phyloP scores from a whole-genome alignment of 2,888 invertebrate genomes.

The Xylocampa areola region DNA sequence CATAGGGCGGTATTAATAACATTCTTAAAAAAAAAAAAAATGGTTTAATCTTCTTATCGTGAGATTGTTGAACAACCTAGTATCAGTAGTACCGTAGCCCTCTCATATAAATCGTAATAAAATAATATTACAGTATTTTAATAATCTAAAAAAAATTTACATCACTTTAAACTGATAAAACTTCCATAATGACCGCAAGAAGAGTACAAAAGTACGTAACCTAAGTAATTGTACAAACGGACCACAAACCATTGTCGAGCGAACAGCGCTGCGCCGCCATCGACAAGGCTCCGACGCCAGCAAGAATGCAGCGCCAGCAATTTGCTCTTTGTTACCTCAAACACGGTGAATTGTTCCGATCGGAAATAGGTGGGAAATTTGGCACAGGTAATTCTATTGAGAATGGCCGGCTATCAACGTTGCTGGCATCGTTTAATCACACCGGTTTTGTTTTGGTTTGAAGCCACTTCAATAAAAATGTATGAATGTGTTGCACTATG shows the following conservation, averaged over 20 bases:
- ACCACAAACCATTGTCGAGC: slow-evolving; percentile 2
- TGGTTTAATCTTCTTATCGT: no score
- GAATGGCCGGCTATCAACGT: neutral
- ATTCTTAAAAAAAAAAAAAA: no score
- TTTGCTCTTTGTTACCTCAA: slow-evolving; percentile 7
- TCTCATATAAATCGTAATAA: no score
- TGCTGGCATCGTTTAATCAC: no score
- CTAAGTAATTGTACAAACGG: slow-evolving; percentile 4
- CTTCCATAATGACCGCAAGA: neutral
- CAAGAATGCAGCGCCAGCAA: slow-evolving; percentile 30
- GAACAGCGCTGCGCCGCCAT: slow-evolving; percentile 6
- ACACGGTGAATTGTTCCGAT: slow-evolving; percentile 2
- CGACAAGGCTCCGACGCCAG: slow-evolving; percentile 2
- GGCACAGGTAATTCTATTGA: neutral
- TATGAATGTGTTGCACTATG: no score
- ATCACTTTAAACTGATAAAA: neutral
- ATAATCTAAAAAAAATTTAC: neutral
- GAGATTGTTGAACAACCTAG: no score
- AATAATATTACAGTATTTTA: no score
- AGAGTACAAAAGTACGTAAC: slow-evolving; percentile 7
- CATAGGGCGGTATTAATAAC: no score
- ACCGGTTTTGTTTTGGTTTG: no score
- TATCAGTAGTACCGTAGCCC: no score
- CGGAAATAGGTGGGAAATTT: slow-evolving; percentile 7
- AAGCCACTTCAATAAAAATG: no score